phyloP scores from a whole-genome alignment of 2,888 invertebrate genomes.

The Cryptosula pallasiana region DNA sequence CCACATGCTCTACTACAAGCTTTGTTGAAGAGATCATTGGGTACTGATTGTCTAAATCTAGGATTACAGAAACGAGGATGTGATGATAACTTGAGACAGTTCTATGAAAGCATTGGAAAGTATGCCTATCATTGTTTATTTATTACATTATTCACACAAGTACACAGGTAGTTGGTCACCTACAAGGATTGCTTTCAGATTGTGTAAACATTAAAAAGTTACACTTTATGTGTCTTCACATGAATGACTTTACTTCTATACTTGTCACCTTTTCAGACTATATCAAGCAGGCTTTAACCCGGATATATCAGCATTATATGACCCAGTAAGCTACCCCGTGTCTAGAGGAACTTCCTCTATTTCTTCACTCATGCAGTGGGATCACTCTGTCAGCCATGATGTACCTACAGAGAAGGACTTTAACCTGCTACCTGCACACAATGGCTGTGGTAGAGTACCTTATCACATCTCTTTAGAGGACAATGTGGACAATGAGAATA shows the following conservation, averaged over 20 bases:
- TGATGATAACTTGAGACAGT: slow-evolving; percentile 67
- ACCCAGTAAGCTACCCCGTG: slow-evolving; percentile 68
- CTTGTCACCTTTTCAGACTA: slow-evolving; percentile 7
- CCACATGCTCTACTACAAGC: slow-evolving; percentile 92
- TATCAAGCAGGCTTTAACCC: slow-evolving; percentile 77
- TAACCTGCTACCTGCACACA: slow-evolving; percentile 25
- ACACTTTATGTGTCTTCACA: too few species aligned
- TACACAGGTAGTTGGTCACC: neutral
- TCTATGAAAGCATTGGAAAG: slow-evolving; percentile 77
- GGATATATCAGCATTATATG: slow-evolving; percentile 67
- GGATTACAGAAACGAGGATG: slow-evolving; percentile 80
- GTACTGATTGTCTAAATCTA: slow-evolving; percentile 69
- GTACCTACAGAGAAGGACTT: slow-evolving; percentile 33
- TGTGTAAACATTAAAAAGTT: neutral
- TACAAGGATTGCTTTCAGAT: neutral
- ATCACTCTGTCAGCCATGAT: slow-evolving; percentile 79
- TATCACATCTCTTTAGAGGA: slow-evolving; percentile 32
- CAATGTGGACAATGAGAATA: slow-evolving; percentile 51
- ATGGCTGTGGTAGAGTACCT: slow-evolving; percentile 30
- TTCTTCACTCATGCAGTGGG: slow-evolving; percentile 78
- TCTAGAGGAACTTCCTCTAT: slow-evolving; percentile 80
- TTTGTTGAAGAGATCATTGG: slow-evolving; percentile 78
- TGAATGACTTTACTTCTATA: too few species aligned
- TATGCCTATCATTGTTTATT: slow-evolving; percentile 46
- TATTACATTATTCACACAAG: neutral